phyloP scores from a whole-genome alignment of 2,888 invertebrate species.

The Toxonevra muliebris region DNA sequence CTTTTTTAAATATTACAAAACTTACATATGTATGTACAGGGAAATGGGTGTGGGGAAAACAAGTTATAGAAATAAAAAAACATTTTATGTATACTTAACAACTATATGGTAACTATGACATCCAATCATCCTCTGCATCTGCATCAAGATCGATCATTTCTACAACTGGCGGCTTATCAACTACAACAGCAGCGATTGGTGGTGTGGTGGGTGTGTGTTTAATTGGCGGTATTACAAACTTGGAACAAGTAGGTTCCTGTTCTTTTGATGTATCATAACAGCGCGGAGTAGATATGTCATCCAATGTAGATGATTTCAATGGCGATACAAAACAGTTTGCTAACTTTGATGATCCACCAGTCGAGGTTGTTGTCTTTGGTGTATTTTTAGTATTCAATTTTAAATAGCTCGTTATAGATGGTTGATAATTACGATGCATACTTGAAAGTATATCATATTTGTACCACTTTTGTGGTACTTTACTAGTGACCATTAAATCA shows the following conservation, averaged over 20 bases:
- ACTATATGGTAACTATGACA: slow-evolving; percentile 23
- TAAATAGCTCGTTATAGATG: slow-evolving; percentile 42
- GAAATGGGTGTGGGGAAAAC: no score
- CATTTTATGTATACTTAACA: no score
- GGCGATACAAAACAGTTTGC: no score
- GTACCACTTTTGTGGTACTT: slow-evolving; percentile 59
- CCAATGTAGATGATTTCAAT: no score
- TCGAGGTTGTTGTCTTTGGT: not conserved
- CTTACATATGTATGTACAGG: no score
- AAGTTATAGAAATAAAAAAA: no score
- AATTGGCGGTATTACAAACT: no score
- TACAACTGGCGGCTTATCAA: not conserved
- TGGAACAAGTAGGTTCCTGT: no score
- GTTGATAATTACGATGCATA: slow-evolving; percentile 48
- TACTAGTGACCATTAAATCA: slow-evolving; percentile 51
- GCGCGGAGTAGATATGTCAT: no score
- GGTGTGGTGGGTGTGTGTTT: not conserved
- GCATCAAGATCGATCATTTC: slow-evolving; percentile 3
- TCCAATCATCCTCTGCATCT: slow-evolving; percentile 42
- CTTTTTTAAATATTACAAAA: no score
- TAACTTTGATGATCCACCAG: slow-evolving; percentile 11
- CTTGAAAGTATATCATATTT: slow-evolving; percentile 46
- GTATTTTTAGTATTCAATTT: not conserved
- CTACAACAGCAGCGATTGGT: slow-evolving; percentile 15
- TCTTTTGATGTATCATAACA: no score